phyloP scores from a whole-genome alignment of 2,888 invertebrate species.

The Acleris holmiana region DNA sequence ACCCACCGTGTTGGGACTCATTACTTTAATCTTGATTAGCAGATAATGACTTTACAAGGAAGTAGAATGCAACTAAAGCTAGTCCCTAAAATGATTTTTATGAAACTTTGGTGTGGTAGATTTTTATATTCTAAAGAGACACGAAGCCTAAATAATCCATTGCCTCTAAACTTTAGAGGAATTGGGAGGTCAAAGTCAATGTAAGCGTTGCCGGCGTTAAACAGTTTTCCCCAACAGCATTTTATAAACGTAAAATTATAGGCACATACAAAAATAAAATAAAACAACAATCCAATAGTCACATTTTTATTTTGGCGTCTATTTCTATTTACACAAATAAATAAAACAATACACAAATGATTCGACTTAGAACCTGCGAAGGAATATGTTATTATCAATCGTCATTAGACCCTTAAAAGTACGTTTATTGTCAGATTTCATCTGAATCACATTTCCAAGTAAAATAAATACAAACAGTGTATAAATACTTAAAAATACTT shows the following conservation, averaged over 20 bases:
- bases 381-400: constrained; percentile 23
- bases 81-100: too few species aligned
- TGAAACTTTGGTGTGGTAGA: too few species aligned
- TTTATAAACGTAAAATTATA: neutral
- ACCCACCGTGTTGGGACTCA: too few species aligned
- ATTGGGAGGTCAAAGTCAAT: too few species aligned
- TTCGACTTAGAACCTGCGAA: constrained; percentile 28
- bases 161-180: too few species aligned
- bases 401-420: constrained; percentile 30
- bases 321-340: constrained; percentile 38
- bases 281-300: constrained; percentile 33
- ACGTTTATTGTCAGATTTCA: constrained; percentile 61
- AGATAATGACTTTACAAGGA: too few species aligned
- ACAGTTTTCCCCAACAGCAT: too few species aligned
- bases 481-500: constrained; percentile 23
- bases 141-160: too few species aligned
- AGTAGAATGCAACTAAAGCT: too few species aligned
- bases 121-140: too few species aligned
- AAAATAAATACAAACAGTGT: constrained; percentile 11
- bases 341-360: constrained; percentile 32
- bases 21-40: too few species aligned
- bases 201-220: too few species aligned
- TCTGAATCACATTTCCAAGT: constrained; percentile 49
- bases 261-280: neutral
- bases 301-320: constrained; percentile 38